Base-by-base conservation (phyloP, 2,888 invertebrate genomes). In the Hyalella azteca region DNA sequence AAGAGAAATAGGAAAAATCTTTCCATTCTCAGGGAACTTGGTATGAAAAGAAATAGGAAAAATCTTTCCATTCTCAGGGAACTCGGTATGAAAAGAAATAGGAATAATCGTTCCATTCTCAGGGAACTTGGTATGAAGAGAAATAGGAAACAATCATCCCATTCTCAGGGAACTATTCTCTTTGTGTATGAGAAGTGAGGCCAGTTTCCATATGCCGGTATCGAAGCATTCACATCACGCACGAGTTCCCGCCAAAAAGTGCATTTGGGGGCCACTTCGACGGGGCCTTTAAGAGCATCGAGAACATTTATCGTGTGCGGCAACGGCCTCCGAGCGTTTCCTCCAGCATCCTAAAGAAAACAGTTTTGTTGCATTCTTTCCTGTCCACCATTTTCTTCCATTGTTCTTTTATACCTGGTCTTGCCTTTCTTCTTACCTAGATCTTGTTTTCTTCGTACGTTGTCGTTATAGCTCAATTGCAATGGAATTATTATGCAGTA, bases 261-360 rank as follows among this genome's bases (percentile, higher is more conserved):
- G 66, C 66, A 66, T 66, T 66, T 66, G 32, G 66, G n/a, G 66
- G 66, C 36, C 66, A 66, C 66, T 66, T 66, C 36, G 36, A 36
- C 36, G 19, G 66, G n/a, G 9, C 39, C 29, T 66, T 66, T 36
- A 66, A n/a, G 66, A 36, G 66, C 45, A 45, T 45, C 15, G 9
- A 45, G 45, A 45, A 45, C 45, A 45, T 45, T 45, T 45, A 45
- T 45, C 15, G 9, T n/a, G n/a, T n/a, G n/a, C n/a, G n/a, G n/a
- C n/a, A n/a, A n/a, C n/a, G n/a, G 22, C 2, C 26, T 54, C 9
- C 54, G 26, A n/a, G 7, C 54, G 29, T 54, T 54, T 54, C 29
- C 15, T 45, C 45, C 15, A 11, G 7, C 45, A 45, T 45, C 9
- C 45, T 15, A 11, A 45, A 45, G 45, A 45, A 11, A 11, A 15